phyloP scores from a whole-genome alignment of 2,888 invertebrate genomes.

The Acleris emargana region DNA sequence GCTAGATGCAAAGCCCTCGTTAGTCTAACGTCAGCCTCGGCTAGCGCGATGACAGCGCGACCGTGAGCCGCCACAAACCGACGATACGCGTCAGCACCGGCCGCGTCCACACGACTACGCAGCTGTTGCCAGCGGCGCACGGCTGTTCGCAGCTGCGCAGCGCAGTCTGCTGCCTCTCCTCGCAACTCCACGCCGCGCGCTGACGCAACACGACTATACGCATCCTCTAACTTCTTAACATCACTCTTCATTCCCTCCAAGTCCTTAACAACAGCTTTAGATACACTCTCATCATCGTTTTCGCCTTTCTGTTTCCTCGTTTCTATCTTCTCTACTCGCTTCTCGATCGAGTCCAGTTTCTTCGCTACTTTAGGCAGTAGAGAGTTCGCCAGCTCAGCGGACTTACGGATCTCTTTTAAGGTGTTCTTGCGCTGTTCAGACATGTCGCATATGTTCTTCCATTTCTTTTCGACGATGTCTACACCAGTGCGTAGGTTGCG shows the following conservation, averaged over 20 bases:
- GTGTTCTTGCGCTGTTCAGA: constrained; percentile 85
- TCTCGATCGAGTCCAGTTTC: constrained; percentile 84
- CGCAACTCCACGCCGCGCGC: constrained; percentile 86
- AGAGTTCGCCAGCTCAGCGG: constrained; percentile 85
- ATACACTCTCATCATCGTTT: constrained; percentile 80
- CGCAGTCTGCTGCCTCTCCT: constrained; percentile 86
- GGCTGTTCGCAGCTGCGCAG: constrained; percentile 85
- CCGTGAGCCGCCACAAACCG: constrained; percentile 89
- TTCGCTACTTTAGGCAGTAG: constrained; percentile 86
- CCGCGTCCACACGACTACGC: constrained; percentile 82
- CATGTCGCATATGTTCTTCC: constrained; percentile 90
- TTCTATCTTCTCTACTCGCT: constrained; percentile 80
- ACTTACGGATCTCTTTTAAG: constrained; percentile 80
- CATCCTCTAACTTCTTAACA: constrained; percentile 86
- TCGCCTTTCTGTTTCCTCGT: constrained; percentile 72
- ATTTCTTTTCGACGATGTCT: constrained; percentile 89
- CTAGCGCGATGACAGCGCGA: constrained; percentile 87
- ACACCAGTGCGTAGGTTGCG: constrained; percentile 87
- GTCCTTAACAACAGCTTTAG: constrained; percentile 81
- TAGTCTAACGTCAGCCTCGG: constrained; percentile 88
- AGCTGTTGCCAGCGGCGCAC: constrained; percentile 87
- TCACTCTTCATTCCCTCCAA: constrained; percentile 85
- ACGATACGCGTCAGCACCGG: constrained; percentile 85
- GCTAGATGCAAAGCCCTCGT: constrained; percentile 87
- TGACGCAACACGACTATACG: constrained; percentile 87